Base-by-base conservation (phyloP, 2,888 invertebrate species). In the Gymnocheta viridis region DNA sequence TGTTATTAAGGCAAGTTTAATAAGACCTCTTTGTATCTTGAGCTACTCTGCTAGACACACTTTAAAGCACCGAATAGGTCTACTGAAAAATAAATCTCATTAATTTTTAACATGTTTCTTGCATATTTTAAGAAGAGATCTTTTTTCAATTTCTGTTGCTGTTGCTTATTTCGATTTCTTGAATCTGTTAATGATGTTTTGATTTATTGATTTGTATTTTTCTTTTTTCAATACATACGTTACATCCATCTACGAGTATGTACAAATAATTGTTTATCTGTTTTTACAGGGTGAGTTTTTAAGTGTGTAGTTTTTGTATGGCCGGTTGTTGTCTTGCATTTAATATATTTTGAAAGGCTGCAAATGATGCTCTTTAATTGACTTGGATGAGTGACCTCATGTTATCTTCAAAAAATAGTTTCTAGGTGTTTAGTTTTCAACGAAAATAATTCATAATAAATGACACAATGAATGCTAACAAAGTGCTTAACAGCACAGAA, bases 71-170 rank as follows among this genome's bases (percentile, higher is more conserved):
- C 17, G 10, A 41, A 62, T 41, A 41, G 27, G 17, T 35, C 24
- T 24, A 5, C 10, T n/a, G 12, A 54, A 38, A 54, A 27, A 24
- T 58, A 77, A 69, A 76, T 79, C 64, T 83, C 79, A 80, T 83
- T 83, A 83, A 83, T 70, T 76, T 80, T 80, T 66, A 66, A 79
- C 83, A 83, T 83, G 74, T 83, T 83, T 70, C 41, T 64, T 74
- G 35, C 51, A 69, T 56, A 66, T 49, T 74, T 41, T 70, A 67
- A 60, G 41, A 29, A 2, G 12, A 22, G 62, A 64, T 80, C 44
- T 17, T 22, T 14, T 49, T 35, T 41, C 24, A 64, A 47, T 74
- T 51, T 70, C 49, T 58, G 51, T 76, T 58, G 56, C 60, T 64
- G 38, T 62, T 67, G 32, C 35, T 47, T 58, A 12, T 69, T 62